Base-by-base conservation (phyloP, 2,797 vertebrate species). In the Rhynchonycteris naso region DNA sequence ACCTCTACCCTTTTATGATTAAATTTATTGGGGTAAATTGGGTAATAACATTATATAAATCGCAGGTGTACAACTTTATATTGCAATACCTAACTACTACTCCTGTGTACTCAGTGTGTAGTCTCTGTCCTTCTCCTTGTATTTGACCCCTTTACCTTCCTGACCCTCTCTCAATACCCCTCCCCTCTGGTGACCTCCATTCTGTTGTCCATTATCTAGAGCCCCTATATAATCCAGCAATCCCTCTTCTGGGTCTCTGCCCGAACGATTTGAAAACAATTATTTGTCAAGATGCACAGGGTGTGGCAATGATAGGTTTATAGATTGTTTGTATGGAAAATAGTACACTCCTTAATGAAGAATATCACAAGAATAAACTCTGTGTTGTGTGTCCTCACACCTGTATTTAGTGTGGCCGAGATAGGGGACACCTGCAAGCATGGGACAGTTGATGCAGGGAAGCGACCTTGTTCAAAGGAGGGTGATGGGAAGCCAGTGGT, bases 401-500 rank as follows among this genome's bases (percentile, higher is more conserved):
- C 33, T 35, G 10, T 24, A 59, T 59, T 26, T 59, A 28, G 3
- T 4, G 2, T 75, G 19, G 8, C 59, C 58, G 30, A 69, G 4
- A 1, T 3, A 30, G 8, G 15, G 12, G 1, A n/a, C 15, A 50
- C 3, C 1, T 19, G 13, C 8, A 15, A 28, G 21, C 5, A 4
- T 22, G 7, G 24, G 47, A 38, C 28, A 63, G 6, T 0, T 26
- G 22, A 22, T 88, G 11, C 11, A 59, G 22, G 24, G 12, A 87
- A 30, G 18, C 26, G 4, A 10, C 21, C 5, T 87, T 28, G 11
- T 18, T 84, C 38, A 52, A 83, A 78, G 66, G 1, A 68, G 33
- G 9, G 21, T 47, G 5, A 26, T 33, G 0, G 26, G 14, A 18
- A 1, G 13, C 4, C 33, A 33, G 0, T 11, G 54, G 26, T 5